Evolutionary conservation across 2,888 invertebrate species (phyloP).

Genomic region (Camponotus fellah): DNA sequence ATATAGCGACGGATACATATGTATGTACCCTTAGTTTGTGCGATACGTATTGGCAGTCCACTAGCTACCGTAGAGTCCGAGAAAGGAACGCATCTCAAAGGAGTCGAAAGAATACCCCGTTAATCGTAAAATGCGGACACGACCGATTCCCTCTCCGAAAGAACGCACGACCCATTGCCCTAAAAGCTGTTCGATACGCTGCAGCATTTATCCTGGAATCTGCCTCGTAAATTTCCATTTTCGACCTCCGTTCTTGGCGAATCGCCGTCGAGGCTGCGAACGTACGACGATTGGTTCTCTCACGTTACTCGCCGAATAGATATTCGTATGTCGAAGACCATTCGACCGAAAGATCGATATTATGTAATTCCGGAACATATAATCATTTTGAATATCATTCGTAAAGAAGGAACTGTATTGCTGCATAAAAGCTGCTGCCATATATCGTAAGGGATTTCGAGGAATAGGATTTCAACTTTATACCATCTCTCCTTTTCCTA

Average conservation of each 20-base stretch:
- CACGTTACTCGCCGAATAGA: conserved; percentile 57
- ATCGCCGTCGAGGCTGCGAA: conserved; percentile 70
- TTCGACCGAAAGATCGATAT: conserved; percentile 40
- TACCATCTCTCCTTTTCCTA: neutral
- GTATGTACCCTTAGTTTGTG: conserved; percentile 4
- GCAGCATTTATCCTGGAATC: conserved; percentile 69
- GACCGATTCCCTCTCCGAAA: conserved; percentile 64
- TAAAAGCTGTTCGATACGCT: conserved; percentile 68
- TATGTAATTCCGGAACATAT: conserved; percentile 47
- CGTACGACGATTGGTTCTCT: conserved; percentile 65
- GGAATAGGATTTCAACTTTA: neutral
- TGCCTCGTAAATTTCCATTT: conserved; percentile 78
- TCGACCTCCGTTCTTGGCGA: conserved; percentile 77
- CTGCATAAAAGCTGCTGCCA: neutral
- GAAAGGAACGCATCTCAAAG: conserved; percentile 47
- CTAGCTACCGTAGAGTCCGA: conserved; percentile 14
- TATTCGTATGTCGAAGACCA: conserved; percentile 51
- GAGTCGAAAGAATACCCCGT: conserved; percentile 58
- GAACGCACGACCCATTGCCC: conserved; percentile 75
- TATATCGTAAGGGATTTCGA: neutral
- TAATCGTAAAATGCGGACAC: conserved; percentile 73
- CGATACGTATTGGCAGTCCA: conserved; percentile 8
- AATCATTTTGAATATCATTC: conserved; percentile 40
- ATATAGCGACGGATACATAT: neutral
- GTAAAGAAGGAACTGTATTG: neutral